Evolutionary conservation across 2,888 invertebrate genomes (phyloP).

Genomic region (Deilephila elpenor): DNA sequence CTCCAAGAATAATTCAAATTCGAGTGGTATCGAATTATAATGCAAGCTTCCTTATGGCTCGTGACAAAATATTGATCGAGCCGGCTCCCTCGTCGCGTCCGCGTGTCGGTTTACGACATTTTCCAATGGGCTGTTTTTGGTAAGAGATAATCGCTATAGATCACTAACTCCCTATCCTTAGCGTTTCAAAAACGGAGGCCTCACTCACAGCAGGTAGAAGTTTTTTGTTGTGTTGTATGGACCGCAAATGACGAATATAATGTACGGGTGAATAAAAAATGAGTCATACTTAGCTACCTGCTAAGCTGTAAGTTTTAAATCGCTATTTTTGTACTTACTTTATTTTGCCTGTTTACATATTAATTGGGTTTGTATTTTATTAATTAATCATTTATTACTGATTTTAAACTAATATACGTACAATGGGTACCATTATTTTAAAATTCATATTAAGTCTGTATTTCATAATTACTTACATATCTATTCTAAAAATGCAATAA

Average conservation of each 20-base stretch:
- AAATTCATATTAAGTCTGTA: too few relatives aligned
- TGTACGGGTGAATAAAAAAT: slow-evolving; percentile 55
- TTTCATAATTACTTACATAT: too few relatives aligned
- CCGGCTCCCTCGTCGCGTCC: slow-evolving; percentile 51
- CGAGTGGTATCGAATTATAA: slow-evolving; percentile 65
- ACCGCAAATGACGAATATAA: slow-evolving; percentile 52
- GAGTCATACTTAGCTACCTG: slow-evolving; percentile 41
- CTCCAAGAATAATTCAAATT: slow-evolving; percentile 58
- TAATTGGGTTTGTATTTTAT: too few relatives aligned
- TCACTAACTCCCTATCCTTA: slow-evolving; percentile 66
- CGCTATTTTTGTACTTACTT: neutral
- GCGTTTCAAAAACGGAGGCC: slow-evolving; percentile 67
- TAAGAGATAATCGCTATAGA: slow-evolving; percentile 71
- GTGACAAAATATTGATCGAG: slow-evolving; percentile 80
- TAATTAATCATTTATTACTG: too few relatives aligned
- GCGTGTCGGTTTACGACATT: slow-evolving; percentile 63
- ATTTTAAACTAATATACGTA: too few relatives aligned
- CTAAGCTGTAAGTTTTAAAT: neutral
- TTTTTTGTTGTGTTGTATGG: slow-evolving; percentile 76
- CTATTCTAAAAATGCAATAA: too few relatives aligned
- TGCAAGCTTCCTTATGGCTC: slow-evolving; percentile 70
- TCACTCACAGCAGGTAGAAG: slow-evolving; percentile 74
- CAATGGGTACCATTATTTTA: too few relatives aligned
- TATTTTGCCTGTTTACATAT: neutral
- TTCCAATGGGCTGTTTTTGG: slow-evolving; percentile 62